Percentiles rank a stretch among this genome's conserved stretches.
Evolutionary conservation across 2,113 vertebrate genomes (phyloP).

Genomic region (Brachyistius frenatus): DNA sequence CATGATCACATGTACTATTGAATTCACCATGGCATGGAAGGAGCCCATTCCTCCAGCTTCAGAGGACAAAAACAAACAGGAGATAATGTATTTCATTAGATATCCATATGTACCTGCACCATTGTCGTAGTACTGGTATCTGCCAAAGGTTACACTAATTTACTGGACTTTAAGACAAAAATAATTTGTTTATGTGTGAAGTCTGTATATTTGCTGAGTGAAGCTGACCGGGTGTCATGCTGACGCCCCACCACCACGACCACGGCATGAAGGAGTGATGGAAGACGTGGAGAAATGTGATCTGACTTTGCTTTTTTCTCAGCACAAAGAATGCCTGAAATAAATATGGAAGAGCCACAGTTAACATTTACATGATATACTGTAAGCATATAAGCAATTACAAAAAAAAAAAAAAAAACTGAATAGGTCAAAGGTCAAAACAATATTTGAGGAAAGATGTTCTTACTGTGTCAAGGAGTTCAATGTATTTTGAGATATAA

Average conservation of each 20-base stretch:
- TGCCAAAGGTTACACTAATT: neutral
- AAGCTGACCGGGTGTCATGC: constrained; percentile 90
- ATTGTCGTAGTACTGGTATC: too few relatives aligned
- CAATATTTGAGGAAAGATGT: neutral
- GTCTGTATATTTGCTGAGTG: neutral
- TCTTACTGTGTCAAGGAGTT: constrained; percentile 96
- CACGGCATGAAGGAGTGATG: constrained; percentile 97
- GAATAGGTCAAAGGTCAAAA: neutral
- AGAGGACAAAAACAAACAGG: neutral
- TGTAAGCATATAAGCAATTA: too few relatives aligned
- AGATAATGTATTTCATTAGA: neutral
- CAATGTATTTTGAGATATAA: constrained; percentile 94
- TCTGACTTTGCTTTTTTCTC: constrained; percentile 96
- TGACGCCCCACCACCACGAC: constrained; percentile 98
- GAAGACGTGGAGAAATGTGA: constrained; percentile 97
- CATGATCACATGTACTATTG: constrained; percentile 94
- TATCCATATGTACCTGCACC: neutral
- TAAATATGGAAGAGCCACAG: neutral
- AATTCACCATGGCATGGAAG: constrained; percentile 96
- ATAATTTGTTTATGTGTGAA: neutral
- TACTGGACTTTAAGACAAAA: neutral
- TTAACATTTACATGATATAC: neutral
- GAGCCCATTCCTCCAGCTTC: constrained; percentile 93
- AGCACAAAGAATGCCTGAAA: constrained; percentile 94
- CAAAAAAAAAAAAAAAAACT: too few relatives aligned